These are phyloP conservation scores for Ambastaia sidthimunki DNA, from an alignment of 2,797 vertebrate genomes.

Conservation along the genomic window DNA sequence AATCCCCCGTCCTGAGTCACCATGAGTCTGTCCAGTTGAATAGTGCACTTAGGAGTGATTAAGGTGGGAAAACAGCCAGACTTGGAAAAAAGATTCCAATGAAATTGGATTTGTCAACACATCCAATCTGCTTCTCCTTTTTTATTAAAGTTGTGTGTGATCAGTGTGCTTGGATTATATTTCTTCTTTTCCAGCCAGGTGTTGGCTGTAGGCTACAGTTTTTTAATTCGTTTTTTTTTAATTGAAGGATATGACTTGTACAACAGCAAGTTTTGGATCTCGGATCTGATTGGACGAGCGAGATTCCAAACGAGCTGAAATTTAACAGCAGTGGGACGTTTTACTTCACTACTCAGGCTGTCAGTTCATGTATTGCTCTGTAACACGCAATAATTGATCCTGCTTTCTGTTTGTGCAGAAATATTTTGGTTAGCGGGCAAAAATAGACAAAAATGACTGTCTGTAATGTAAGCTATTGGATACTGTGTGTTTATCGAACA, in stretches of 20 bases:
- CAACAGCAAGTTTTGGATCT: neutral
- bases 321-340: neutral
- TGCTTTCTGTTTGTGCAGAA: neutral
- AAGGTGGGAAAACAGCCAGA: conserved; percentile 38
- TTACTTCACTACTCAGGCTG: neutral
- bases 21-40: neutral
- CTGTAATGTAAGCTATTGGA: neutral
- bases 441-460: neutral
- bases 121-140: conserved; percentile 23
- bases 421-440: neutral
- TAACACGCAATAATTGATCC: neutral
- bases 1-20: conserved; percentile 20
- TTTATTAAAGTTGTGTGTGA: conserved; percentile 21
- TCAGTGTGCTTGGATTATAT: neutral
- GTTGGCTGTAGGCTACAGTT: neutral
- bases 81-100: conserved; percentile 43
- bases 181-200: too few relatives aligned
- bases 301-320: too few relatives aligned
- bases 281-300: neutral
- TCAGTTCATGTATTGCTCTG: neutral
- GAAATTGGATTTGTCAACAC: conserved; percentile 14
- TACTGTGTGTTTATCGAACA: neutral
- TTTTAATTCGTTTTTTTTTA: too few relatives aligned
- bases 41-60: conserved; percentile 27
- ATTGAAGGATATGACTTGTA: neutral